A percentile compares a stretch with the other conserved stretches of the same genome.
Conservation (phyloP, 2,797 vertebrate genomes). For the Steatocranus sp. region DNA sequence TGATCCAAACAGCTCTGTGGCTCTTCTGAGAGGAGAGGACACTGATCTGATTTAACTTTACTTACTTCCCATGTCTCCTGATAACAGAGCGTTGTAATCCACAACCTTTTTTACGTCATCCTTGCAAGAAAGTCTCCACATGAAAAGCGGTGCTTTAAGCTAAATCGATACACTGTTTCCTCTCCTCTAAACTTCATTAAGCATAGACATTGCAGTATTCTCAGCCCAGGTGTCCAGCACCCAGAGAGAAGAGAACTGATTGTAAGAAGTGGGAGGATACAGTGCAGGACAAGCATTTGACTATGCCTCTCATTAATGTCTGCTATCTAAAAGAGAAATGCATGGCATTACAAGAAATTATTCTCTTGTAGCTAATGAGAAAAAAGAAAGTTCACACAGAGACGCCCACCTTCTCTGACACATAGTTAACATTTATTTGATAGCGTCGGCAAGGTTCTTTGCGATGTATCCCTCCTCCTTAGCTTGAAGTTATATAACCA, state of each 20-base stretch:
- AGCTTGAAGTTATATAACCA: conserved; percentile 3
- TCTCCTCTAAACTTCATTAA: not conserved
- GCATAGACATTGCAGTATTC: not conserved
- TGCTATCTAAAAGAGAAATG: not conserved
- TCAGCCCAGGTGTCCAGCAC: not conserved
- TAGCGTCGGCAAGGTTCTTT: not conserved
- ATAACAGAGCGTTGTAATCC: not conserved
- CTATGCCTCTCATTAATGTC: not conserved
- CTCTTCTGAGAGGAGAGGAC: not conserved
- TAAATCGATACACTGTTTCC: not conserved
- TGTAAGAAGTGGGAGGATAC: not conserved
- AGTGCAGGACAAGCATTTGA: not conserved
- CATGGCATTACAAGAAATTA: not conserved
- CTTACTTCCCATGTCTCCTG: not conserved
- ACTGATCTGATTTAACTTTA: not conserved
- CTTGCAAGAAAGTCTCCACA: not conserved
- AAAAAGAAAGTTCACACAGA: not conserved
- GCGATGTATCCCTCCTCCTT: not conserved
- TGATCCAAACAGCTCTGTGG: not conserved
- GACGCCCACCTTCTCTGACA: not conserved
- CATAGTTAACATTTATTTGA: conserved; percentile 4
- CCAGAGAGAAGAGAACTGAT: not conserved
- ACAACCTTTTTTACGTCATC: not conserved
- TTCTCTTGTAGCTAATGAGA: not conserved
- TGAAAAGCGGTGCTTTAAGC: not conserved